These are phyloP conservation scores for Neodiprion virginianus DNA, from an alignment of 1,140 invertebrate genomes.

Conservation along the genomic window DNA sequence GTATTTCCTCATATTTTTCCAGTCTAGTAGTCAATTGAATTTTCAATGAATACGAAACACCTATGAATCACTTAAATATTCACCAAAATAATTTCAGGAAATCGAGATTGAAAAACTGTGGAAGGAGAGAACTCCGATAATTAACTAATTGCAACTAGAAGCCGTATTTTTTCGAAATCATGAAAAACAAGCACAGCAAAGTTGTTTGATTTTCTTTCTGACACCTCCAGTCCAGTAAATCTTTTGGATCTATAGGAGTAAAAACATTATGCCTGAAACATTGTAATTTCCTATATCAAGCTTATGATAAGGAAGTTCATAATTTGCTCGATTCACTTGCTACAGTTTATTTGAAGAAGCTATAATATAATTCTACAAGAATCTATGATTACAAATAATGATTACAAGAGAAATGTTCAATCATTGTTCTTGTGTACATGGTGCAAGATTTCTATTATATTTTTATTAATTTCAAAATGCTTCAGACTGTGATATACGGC, in stretches of 20 bases:
- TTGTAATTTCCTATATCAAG: too few relatives aligned
- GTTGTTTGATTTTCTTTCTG: too few relatives aligned
- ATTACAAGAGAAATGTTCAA: slow-evolving; percentile 3
- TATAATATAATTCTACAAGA: neutral
- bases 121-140: neutral
- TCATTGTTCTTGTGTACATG: neutral
- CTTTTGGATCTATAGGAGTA: too few relatives aligned
- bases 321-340: neutral
- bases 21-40: slow-evolving; percentile 4
- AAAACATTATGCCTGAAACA: too few relatives aligned
- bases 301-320: too few relatives aligned
- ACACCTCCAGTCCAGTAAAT: too few relatives aligned
- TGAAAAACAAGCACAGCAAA: too few relatives aligned
- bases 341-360: neutral
- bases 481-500: neutral
- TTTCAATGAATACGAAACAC: slow-evolving; percentile 1
- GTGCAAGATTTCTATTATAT: neutral
- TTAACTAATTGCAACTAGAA: neutral
- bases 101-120: neutral
- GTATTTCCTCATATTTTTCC: slow-evolving; percentile 2
- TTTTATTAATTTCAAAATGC: neutral
- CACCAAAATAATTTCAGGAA: neutral
- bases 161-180: too few relatives aligned
- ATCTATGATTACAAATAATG: neutral
- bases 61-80: neutral